These are phyloP conservation scores for Acholoe squamosa DNA, from an alignment of 2,888 invertebrate genomes.

Conservation along the genomic window DNA sequence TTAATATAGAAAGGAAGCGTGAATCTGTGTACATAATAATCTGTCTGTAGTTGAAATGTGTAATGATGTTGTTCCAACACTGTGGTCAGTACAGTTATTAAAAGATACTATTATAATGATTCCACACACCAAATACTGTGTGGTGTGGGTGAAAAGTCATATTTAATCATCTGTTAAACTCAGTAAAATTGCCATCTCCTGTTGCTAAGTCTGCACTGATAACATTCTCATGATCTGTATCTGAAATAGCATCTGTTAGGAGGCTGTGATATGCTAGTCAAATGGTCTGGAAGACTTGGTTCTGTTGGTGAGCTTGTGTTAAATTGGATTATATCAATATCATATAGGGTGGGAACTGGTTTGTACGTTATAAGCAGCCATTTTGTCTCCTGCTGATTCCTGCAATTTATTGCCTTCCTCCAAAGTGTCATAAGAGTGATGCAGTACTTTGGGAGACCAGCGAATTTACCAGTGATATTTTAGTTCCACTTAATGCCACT, in stretches of 20 bases:
- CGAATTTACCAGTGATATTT: too few species aligned
- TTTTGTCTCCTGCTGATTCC: not conserved
- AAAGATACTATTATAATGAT: too few species aligned
- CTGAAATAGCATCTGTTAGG: constrained; percentile 11
- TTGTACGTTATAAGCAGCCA: not conserved
- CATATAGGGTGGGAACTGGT: not conserved
- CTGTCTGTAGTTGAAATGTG: not conserved
- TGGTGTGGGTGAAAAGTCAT: too few species aligned
- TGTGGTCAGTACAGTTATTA: too few species aligned
- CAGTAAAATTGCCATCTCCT: not conserved
- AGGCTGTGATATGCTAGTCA: constrained; percentile 61
- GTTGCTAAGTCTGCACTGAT: not conserved
- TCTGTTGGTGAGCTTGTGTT: not conserved
- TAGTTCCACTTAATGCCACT: too few species aligned
- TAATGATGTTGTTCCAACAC: not conserved
- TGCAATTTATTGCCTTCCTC: not conserved
- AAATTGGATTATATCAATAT: constrained; percentile 17
- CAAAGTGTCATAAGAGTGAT: not conserved
- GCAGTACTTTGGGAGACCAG: not conserved
- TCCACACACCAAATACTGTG: too few species aligned
- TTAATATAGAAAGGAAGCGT: too few species aligned
- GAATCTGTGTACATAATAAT: too few species aligned
- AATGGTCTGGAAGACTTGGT: not conserved
- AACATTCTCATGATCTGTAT: not conserved
- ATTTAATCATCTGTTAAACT: not conserved